Percentiles rank a stretch among this genome's conserved stretches.
phyloP scores from a whole-genome alignment of 2,888 invertebrate genomes.

The Camptogramma bilineatum region DNA sequence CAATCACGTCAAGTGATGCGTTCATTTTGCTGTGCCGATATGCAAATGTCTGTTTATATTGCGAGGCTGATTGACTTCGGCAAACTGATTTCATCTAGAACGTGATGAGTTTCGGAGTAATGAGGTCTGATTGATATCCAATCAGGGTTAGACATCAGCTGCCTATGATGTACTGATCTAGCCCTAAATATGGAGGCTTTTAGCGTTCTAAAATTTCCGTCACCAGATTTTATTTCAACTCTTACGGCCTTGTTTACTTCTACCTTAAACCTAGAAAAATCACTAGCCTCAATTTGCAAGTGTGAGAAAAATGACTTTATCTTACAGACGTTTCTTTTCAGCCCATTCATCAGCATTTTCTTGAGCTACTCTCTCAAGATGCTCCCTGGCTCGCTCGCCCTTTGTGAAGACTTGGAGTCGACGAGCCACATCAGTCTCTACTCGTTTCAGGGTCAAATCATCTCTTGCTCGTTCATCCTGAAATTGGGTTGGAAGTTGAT shows the following conservation, averaged over 20 bases:
- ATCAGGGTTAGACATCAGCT: background rate
- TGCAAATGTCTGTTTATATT: slow-evolving; percentile 31
- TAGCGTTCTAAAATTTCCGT: background rate
- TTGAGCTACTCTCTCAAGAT: slow-evolving; percentile 63
- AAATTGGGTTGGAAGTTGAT: slow-evolving; percentile 3
- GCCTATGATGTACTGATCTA: background rate
- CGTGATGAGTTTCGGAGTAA: slow-evolving; percentile 4
- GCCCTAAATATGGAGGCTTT: background rate
- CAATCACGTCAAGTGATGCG: slow-evolving; percentile 37
- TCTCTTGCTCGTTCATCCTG: slow-evolving; percentile 76
- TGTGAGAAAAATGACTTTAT: slow-evolving; percentile 1
- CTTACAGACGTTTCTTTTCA: slow-evolving; percentile 70
- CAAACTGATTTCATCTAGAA: background rate
- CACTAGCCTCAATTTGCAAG: background rate
- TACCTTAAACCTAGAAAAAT: too few species aligned
- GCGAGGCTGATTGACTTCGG: slow-evolving; percentile 23
- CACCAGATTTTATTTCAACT: background rate
- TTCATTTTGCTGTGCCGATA: slow-evolving; percentile 27
- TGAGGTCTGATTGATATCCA: slow-evolving; percentile 1
- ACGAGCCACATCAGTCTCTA: slow-evolving; percentile 69
- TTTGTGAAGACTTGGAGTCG: slow-evolving; percentile 63
- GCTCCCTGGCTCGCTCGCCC: slow-evolving; percentile 67
- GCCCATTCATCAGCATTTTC: slow-evolving; percentile 73
- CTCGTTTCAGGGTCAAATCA: slow-evolving; percentile 71
- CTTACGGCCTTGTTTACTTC: background rate